phyloP scores from a whole-genome alignment of 2,888 invertebrate species.

The Augochlorella aurata region DNA sequence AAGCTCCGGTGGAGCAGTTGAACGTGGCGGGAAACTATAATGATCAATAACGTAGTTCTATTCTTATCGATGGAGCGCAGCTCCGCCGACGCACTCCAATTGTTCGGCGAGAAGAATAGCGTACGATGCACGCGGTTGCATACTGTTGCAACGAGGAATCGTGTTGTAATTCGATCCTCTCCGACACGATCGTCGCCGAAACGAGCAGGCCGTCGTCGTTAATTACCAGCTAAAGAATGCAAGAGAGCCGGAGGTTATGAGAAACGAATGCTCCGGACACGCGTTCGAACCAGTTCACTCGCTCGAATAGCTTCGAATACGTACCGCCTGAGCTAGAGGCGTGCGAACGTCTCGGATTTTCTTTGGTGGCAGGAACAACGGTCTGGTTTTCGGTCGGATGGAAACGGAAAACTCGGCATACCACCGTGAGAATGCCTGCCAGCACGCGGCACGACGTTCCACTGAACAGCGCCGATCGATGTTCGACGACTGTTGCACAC shows the following conservation, averaged over 20 bases:
- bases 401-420: constrained; percentile 21
- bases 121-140: background rate
- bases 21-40: constrained; percentile 21
- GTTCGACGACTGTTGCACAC: constrained; percentile 29
- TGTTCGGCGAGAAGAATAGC: background rate
- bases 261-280: background rate
- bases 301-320: background rate
- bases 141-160: background rate
- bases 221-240: background rate
- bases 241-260: constrained; percentile 31
- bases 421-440: constrained; percentile 28
- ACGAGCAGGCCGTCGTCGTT: too few species aligned
- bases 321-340: background rate
- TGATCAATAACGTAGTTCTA: constrained; percentile 24
- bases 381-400: background rate
- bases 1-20: background rate
- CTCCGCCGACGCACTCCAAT: background rate
- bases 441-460: constrained; percentile 28
- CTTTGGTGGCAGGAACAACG: background rate
- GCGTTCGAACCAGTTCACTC: background rate
- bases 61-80: constrained; percentile 15
- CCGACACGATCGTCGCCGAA: too few species aligned
- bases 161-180: background rate
- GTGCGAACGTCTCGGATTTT: background rate
- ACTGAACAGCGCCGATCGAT: constrained; percentile 46